Conservation (phyloP, 2,888 invertebrate species). For the Acleris holmiana region DNA sequence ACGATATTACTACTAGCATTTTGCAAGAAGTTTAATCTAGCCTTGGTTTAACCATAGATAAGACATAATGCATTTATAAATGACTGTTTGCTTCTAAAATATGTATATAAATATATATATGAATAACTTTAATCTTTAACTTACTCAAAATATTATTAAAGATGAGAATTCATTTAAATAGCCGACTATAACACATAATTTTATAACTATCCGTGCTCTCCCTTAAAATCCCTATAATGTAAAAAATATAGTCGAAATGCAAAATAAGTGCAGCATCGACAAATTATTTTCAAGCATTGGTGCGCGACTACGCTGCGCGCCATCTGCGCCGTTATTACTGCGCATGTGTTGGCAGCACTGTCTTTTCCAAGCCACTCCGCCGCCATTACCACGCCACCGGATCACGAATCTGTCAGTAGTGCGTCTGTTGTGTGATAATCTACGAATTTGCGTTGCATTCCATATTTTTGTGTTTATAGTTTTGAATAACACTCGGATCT, state of each 20-base stretch:
- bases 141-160: no score
- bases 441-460: slow-evolving; percentile 53
- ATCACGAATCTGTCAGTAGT: slow-evolving; percentile 71
- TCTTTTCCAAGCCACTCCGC: slow-evolving; percentile 75
- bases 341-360: slow-evolving; percentile 77
- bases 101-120: no score
- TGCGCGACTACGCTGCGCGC: slow-evolving; percentile 54
- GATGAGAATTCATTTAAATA: not conserved
- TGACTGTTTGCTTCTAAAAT: no score
- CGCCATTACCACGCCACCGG: slow-evolving; percentile 83
- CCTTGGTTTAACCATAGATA: no score
- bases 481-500: slow-evolving; percentile 55
- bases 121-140: no score
- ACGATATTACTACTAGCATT: no score
- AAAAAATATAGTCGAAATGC: no score
- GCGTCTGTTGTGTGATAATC: slow-evolving; percentile 62
- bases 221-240: no score
- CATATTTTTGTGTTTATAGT: slow-evolving; percentile 59
- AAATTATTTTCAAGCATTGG: slow-evolving; percentile 19
- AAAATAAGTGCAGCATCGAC: slow-evolving; percentile 11
- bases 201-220: no score
- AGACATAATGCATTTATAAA: no score
- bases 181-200: not conserved
- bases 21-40: no score
- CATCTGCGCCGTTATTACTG: slow-evolving; percentile 61